Base-by-base conservation (phyloP, 2,113 vertebrate species). In the Peromyscus leucopus region DNA sequence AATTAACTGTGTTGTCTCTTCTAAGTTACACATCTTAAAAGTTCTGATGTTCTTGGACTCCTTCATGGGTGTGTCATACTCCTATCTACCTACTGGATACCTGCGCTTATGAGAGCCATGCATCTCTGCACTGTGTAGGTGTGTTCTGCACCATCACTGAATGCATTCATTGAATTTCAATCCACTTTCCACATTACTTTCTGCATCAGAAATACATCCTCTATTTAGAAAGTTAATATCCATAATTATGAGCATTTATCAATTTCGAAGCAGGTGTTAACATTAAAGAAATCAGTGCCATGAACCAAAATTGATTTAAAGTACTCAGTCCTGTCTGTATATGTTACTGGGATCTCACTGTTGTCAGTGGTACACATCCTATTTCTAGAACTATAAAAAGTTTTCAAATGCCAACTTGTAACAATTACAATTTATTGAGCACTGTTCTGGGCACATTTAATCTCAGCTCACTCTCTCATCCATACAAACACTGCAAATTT, bases 201-300 rank as follows among this genome's bases (percentile, higher is more conserved):
- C 87, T 95, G 55, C 72, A 93, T 89, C 72, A 90, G 82, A 93
- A 97, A 94, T 83, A 63, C 46, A 55, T 89, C 67, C 31, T 84
- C 57, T 87, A 91, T 95, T 97, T 96, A 96, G 93, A 95, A 95
- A 88, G 83, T 63, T 96, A 95, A 91, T 96, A 96, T 95, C 67
- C 26, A n/a, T 96, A 97, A 96, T 97, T 91, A 94, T 63, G 80
- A 96, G 31, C 83, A 96, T 67, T 93, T 94, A 85, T 9, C 51
- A 95, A 90, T 94, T 96, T 91, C 61, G 69, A 96, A 74, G 17
- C 86, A 96, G 93, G 67, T 83, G 82, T 95, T 96, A 94, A 78
- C 72, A 93, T 96, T 95, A 93, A 91, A 86, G 65, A 96, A 96
- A 87, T 95, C 91, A 91, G 31, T 67, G 46, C 7, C 39, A 21